phyloP scores from a whole-genome alignment of 2,888 invertebrate genomes.

The Platycheirus albimanus region DNA sequence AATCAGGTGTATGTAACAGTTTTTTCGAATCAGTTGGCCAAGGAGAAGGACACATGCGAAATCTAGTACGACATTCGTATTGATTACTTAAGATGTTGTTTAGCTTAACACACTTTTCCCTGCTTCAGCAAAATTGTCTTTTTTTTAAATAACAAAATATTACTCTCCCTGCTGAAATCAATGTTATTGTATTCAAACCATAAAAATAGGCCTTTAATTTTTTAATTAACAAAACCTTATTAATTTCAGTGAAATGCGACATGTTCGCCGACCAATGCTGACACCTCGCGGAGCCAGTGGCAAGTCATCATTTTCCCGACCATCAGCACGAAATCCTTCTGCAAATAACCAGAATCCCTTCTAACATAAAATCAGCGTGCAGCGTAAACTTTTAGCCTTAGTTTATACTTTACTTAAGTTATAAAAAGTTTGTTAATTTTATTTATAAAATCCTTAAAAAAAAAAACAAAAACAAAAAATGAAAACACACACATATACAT shows the following conservation, averaged over 20 bases:
- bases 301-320: slow-evolving; percentile 84
- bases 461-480: slow-evolving; percentile 2
- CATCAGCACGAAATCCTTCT: slow-evolving; percentile 84
- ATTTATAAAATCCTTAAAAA: slow-evolving; percentile 53
- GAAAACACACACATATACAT: slow-evolving; percentile 35
- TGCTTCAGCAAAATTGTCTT: neutral
- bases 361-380: slow-evolving; percentile 85
- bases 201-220: neutral
- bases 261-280: slow-evolving; percentile 85
- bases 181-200: slow-evolving; percentile 9
- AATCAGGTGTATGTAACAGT: too few relatives aligned
- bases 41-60: too few relatives aligned
- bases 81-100: too few relatives aligned
- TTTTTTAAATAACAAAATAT: slow-evolving; percentile 11
- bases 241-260: slow-evolving; percentile 85
- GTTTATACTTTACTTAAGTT: slow-evolving; percentile 85
- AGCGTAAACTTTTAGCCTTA: slow-evolving; percentile 85
- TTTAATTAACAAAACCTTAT: neutral
- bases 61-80: too few relatives aligned
- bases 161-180: slow-evolving; percentile 7
- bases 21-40: too few relatives aligned
- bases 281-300: slow-evolving; percentile 84
- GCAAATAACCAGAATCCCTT: slow-evolving; percentile 84
- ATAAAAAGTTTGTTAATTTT: slow-evolving; percentile 79
- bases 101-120: too few relatives aligned